Percentiles rank a stretch among this genome's conserved stretches.
phyloP scores from a whole-genome alignment of 2,797 vertebrate species.

The Lithobates sylvaticus region DNA sequence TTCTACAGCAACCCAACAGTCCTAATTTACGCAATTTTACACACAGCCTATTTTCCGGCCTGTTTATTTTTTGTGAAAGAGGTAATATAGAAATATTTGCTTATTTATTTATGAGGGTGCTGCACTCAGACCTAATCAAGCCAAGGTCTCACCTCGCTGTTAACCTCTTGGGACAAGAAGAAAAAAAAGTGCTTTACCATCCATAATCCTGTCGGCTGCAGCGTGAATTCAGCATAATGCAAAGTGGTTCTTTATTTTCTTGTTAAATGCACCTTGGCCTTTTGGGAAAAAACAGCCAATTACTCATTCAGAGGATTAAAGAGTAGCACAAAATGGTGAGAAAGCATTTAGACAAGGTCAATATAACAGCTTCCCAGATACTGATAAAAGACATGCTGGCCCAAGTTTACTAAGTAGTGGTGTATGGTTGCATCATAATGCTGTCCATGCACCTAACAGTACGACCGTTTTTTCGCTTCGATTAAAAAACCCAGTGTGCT shows the following conservation, averaged over 20 bases:
- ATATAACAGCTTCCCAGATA: constrained; percentile 55
- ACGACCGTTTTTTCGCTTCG: no score
- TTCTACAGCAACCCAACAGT: no score
- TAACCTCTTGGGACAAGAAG: constrained; percentile 40
- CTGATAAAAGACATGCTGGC: constrained; percentile 16
- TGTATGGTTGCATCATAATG: not conserved
- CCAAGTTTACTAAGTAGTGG: constrained; percentile 34
- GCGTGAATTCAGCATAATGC: constrained; percentile 60
- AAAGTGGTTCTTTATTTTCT: constrained; percentile 62
- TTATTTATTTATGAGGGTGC: constrained; percentile 45
- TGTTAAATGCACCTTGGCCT: constrained; percentile 61
- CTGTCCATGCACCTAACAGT: no score
- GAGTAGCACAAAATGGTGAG: constrained; percentile 61
- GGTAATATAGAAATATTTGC: constrained; percentile 12
- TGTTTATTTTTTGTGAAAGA: not conserved
- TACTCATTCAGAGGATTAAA: constrained; percentile 62
- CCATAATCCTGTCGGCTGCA: constrained; percentile 49
- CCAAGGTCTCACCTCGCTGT: constrained; percentile 33
- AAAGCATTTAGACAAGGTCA: constrained; percentile 63
- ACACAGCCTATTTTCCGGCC: no score
- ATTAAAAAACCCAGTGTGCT: no score
- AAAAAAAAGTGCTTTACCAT: constrained; percentile 51
- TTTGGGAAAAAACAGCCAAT: constrained; percentile 62
- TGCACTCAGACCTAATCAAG: constrained; percentile 41
- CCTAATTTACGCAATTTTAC: not conserved